Base-by-base conservation (phyloP, 2,888 invertebrate species). In the Mythimna pallens region DNA sequence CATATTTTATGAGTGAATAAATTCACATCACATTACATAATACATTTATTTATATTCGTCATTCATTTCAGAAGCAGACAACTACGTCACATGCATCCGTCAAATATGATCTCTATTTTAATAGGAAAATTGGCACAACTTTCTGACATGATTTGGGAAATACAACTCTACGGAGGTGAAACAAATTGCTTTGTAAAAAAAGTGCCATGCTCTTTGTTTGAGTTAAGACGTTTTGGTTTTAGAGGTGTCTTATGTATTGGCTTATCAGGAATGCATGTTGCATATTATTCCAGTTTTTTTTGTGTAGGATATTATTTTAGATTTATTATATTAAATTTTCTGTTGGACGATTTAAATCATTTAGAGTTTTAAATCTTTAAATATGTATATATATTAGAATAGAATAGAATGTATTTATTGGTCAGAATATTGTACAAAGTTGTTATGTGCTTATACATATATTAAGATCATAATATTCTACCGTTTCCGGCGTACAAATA, bases 1-100 rank as follows among this genome's bases (percentile, higher is more conserved):
- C 80, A 82, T 62, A 82, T 80, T 71, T n/a, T 76, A 82, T 74
- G 71, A 82, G 67, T 82, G 82, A 82, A 58, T 30, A 62, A 74
- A 65, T 70, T 71, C 30, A 70, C 67, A 59, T 65, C 6, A 55
- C 20, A 73, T 73, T 58, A 80, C 70, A 72, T 65, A 66, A 70
- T 61, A 70, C 52, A 54, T 58, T 62, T 62, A 68, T 75, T 65
- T 76, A 68, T 78, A 67, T 71, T 76, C 72, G 67, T 64, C 65
- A 68, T 76, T 76, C 43, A 80, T 68, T 74, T 82, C 63, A 72
- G 57, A 43, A 73, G 55, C 73, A 59, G 70, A 70, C 70, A 9
- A 2, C 6, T n/a, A 63, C 77, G 80, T 71, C 63, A 69, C 58
- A 64, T n/a, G 34, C 25, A 36, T 68, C 54, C 36, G 54, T 74